Evolutionary conservation across 2,797 vertebrate species (phyloP).

Genomic region (Anas georgica): DNA sequence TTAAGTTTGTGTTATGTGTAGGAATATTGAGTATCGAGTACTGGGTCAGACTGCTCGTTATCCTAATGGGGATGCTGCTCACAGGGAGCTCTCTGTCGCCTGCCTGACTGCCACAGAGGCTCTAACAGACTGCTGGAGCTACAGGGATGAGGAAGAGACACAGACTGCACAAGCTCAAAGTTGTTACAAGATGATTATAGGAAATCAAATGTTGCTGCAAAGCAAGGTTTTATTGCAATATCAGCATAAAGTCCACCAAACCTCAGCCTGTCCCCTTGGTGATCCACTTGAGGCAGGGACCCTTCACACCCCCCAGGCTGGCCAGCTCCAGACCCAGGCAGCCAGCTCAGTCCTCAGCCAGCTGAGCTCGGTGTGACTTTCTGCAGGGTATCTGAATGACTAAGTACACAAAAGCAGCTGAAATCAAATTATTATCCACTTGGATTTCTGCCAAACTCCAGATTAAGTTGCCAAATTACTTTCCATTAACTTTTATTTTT

Average conservation of each 20-base stretch:
- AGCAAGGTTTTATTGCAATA: fast-evolving
- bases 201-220: background rate
- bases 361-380: background rate
- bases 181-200: background rate
- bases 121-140: background rate
- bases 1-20: background rate
- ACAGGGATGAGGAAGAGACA: background rate
- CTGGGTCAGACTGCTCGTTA: background rate
- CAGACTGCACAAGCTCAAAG: background rate
- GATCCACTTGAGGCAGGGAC: fast-evolving
- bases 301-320: fast-evolving
- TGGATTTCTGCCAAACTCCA: constrained; percentile 30
- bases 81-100: background rate
- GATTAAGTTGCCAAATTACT: constrained; percentile 61
- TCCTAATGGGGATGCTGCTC: background rate
- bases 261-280: fast-evolving
- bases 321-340: background rate
- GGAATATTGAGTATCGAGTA: background rate
- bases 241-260: fast-evolving
- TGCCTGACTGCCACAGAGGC: background rate
- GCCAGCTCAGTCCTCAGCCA: background rate
- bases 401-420: constrained; percentile 48
- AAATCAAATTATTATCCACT: constrained; percentile 61
- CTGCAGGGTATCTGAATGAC: constrained; percentile 21
- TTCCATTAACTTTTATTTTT: constrained; percentile 58